Evolutionary conservation across 2,888 invertebrate genomes (phyloP).

Genomic region (Watsonalla cultraria): DNA sequence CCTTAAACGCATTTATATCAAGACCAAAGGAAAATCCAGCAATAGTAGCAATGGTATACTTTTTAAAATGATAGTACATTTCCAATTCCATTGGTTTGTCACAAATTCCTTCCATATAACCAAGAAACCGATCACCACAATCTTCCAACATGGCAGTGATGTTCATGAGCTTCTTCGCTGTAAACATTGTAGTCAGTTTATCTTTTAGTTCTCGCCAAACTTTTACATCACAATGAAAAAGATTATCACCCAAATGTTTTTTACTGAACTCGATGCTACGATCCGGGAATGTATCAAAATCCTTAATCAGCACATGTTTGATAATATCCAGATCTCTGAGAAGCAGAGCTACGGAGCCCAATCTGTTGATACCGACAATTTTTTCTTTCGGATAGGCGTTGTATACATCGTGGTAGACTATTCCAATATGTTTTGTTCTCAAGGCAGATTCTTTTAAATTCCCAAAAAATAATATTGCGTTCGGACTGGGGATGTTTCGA

Average conservation of each 20-base stretch:
- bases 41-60: conserved; percentile 24
- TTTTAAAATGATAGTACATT: conserved; percentile 15
- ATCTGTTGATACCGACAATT: conserved; percentile 4
- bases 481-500: conserved; percentile 20
- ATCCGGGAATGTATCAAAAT: conserved; percentile 33
- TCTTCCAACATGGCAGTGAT: conserved; percentile 32
- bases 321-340: conserved; percentile 36
- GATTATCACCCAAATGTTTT: conserved; percentile 27
- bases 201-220: conserved; percentile 32
- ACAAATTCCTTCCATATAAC: conserved; percentile 11
- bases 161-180: conserved; percentile 36
- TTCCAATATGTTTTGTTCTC: conserved; percentile 11
- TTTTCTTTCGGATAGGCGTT: conserved; percentile 24
- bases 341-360: conserved; percentile 25
- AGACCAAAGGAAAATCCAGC: conserved; percentile 21
- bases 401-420: conserved; percentile 20
- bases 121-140: conserved; percentile 22
- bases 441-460: conserved; percentile 20
- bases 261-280: conserved; percentile 32
- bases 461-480: conserved; percentile 24
- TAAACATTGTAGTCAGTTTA: conserved; percentile 35
- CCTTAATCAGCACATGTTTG: conserved; percentile 34
- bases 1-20: conserved; percentile 11
- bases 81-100: conserved; percentile 13
- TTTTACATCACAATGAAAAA: conserved; percentile 32